Conservation (phyloP, 2,888 invertebrate species). For the Hermaeophaga mercurialis region DNA sequence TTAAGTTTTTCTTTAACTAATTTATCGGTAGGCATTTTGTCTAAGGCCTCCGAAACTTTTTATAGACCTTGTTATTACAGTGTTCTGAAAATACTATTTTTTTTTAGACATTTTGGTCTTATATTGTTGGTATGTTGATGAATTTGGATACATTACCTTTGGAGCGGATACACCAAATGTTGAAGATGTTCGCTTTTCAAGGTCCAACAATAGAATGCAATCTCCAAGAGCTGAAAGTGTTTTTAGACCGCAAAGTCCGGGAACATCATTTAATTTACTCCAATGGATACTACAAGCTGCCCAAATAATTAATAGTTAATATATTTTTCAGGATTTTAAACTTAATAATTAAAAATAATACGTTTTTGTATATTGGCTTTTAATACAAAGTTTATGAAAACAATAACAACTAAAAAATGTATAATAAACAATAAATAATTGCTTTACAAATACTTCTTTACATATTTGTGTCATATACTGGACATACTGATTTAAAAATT, state of each 20-base stretch:
- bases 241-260: conserved; percentile 90
- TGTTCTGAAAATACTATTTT: conserved; percentile 38
- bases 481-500: neutral
- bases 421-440: neutral
- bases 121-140: conserved; percentile 95
- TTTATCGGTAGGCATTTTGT: too few relatives aligned
- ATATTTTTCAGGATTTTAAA: neutral
- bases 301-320: conserved; percentile 63
- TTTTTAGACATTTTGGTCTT: conserved; percentile 87
- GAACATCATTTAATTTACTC: conserved; percentile 86
- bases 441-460: neutral
- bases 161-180: conserved; percentile 93
- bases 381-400: neutral
- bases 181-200: conserved; percentile 95
- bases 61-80: too few relatives aligned
- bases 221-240: conserved; percentile 83
- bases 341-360: neutral
- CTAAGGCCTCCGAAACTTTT: too few relatives aligned
- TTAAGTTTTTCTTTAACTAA: too few relatives aligned
- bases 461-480: too few relatives aligned
- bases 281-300: conserved; percentile 86
- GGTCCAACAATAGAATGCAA: conserved; percentile 88
- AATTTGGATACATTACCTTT: conserved; percentile 90
- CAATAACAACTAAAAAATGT: neutral
- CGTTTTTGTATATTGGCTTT: neutral